phyloP scores from a whole-genome alignment of 2,113 vertebrate genomes.

The Pangasianodon gigas region DNA sequence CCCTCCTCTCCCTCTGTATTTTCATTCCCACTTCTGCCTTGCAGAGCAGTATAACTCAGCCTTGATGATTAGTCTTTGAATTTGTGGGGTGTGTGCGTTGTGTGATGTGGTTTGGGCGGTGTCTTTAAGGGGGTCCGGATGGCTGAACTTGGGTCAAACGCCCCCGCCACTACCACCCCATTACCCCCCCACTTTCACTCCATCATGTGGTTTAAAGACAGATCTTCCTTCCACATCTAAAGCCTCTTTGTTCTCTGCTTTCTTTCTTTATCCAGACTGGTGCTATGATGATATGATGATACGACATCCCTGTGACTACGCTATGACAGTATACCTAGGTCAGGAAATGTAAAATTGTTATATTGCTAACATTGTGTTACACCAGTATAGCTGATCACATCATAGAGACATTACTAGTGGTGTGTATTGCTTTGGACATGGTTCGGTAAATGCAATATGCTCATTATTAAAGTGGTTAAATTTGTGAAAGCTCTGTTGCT shows the following conservation, averaged over 20 bases:
- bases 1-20: neutral
- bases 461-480: neutral
- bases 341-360: neutral
- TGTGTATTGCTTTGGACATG: neutral
- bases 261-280: slow-evolving; percentile 13
- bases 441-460: neutral
- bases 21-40: slow-evolving; percentile 10
- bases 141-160: slow-evolving; percentile 41
- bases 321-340: neutral
- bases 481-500: neutral
- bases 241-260: slow-evolving; percentile 14
- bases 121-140: slow-evolving; percentile 38
- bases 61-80: slow-evolving; percentile 16
- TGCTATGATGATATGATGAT: neutral
- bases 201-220: slow-evolving; percentile 48
- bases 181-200: neutral
- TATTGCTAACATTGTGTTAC: neutral
- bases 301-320: neutral
- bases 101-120: slow-evolving; percentile 53
- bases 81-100: slow-evolving; percentile 28
- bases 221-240: slow-evolving; percentile 60
- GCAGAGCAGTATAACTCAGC: neutral
- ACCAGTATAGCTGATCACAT: neutral
- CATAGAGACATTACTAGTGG: neutral
- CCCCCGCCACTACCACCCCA: neutral